Evolutionary conservation across 2,113 vertebrate genomes (phyloP).

Genomic region (Rhinoderma darwinii): DNA sequence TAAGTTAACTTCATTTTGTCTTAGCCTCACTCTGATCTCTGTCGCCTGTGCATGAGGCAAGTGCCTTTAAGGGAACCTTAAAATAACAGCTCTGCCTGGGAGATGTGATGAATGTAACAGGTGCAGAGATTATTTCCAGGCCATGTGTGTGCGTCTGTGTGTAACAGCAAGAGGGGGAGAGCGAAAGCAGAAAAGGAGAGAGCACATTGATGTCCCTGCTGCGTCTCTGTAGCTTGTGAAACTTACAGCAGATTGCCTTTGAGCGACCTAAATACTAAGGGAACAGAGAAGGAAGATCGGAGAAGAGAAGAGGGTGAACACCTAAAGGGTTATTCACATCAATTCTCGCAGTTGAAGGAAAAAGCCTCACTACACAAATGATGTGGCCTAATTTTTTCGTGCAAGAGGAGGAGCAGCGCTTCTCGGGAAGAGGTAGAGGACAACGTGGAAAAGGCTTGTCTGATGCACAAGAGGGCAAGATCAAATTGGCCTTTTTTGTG

Average conservation of each 20-base stretch:
- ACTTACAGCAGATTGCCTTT: constrained; percentile 56
- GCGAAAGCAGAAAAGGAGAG: constrained; percentile 36
- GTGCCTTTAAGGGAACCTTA: constrained; percentile 60
- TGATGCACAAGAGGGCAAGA: constrained; percentile 79
- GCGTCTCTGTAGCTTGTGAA: constrained; percentile 53
- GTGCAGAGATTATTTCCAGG: constrained; percentile 59
- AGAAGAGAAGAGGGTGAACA: constrained; percentile 41
- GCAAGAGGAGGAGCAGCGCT: constrained; percentile 79
- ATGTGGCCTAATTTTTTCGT: constrained; percentile 91
- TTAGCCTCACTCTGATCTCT: constrained; percentile 42
- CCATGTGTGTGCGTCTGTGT: constrained; percentile 54
- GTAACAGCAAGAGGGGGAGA: constrained; percentile 52
- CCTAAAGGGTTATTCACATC: constrained; percentile 49
- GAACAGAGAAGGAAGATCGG: constrained; percentile 24
- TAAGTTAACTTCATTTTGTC: constrained; percentile 50
- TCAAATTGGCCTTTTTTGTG: constrained; percentile 79
- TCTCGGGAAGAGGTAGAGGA: constrained; percentile 62
- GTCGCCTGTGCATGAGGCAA: constrained; percentile 49
- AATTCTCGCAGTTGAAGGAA: background rate
- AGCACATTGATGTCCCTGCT: constrained; percentile 59
- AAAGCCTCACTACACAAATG: constrained; percentile 59
- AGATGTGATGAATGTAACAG: constrained; percentile 61
- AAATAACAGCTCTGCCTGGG: constrained; percentile 61
- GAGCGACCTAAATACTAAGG: constrained; percentile 31
- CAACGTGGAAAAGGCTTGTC: constrained; percentile 66